Conservation (phyloP, 2,113 vertebrate species). For the Kobus ellipsiprymnus region DNA sequence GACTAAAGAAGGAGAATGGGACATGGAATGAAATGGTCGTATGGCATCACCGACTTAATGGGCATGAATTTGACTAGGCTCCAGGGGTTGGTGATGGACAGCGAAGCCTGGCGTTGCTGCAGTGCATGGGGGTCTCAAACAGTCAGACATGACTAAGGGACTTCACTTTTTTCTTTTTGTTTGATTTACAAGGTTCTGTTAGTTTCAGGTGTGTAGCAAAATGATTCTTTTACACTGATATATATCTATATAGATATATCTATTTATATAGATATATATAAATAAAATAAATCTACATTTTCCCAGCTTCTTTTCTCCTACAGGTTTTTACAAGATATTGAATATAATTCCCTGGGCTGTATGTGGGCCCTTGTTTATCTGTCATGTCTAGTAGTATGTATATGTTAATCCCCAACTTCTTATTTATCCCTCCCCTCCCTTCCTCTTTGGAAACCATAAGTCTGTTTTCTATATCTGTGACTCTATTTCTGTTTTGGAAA, state of each 20-base stretch:
- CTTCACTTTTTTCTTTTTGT: not conserved
- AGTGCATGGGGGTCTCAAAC: not conserved
- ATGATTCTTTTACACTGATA: not conserved
- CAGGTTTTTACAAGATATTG: not conserved
- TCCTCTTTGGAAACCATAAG: not conserved
- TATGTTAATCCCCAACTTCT: not conserved
- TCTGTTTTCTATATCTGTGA: not conserved
- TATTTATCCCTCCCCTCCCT: not conserved
- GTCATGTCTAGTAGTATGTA: not conserved
- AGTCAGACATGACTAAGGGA: not conserved
- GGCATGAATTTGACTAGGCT: not conserved
- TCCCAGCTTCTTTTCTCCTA: not conserved
- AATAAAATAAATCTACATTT: not conserved
- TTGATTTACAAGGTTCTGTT: not conserved
- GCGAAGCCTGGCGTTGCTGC: not conserved
- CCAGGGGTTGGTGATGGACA: rapidly evolving
- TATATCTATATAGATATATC: not conserved
- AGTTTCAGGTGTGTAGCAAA: not conserved
- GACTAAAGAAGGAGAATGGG: not conserved
- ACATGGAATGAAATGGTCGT: not conserved
- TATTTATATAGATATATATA: not conserved
- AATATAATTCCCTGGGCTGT: not conserved
- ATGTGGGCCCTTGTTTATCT: not conserved
- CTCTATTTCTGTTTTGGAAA: not conserved
- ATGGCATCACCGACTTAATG: not conserved